Conservation (phyloP, 2,888 invertebrate genomes). For the Caenorhabditis japonica region DNA sequence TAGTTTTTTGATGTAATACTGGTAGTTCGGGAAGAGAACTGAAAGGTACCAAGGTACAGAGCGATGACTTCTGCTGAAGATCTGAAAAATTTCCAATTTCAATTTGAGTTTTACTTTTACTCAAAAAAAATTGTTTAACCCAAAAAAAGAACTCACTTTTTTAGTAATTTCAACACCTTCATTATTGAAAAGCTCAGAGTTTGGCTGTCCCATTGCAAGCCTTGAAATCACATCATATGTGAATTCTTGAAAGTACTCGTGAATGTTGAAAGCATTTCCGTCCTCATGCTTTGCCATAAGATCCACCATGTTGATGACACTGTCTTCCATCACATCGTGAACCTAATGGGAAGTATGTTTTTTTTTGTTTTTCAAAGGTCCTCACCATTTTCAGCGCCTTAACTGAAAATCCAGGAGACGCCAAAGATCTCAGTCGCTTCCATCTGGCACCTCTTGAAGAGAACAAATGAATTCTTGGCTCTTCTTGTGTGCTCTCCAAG, state of each 20-base stretch:
- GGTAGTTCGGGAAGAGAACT: slow-evolving; percentile 26
- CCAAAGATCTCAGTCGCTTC: slow-evolving; percentile 80
- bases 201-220: slow-evolving; percentile 62
- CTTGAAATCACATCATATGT: slow-evolving; percentile 63
- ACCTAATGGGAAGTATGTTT: slow-evolving; percentile 52
- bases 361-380: background rate
- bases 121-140: background rate
- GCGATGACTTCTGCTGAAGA: slow-evolving; percentile 30
- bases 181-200: slow-evolving; percentile 55
- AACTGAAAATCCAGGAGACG: slow-evolving; percentile 80
- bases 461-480: slow-evolving; percentile 77
- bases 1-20: slow-evolving; percentile 11
- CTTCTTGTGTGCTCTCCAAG: slow-evolving; percentile 54
- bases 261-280: slow-evolving; percentile 54
- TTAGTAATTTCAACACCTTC: slow-evolving; percentile 16
- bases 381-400: slow-evolving; percentile 59
- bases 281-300: slow-evolving; percentile 41
- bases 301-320: slow-evolving; percentile 43
- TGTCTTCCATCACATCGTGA: slow-evolving; percentile 52
- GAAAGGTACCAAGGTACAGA: slow-evolving; percentile 39
- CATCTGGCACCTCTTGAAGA: slow-evolving; percentile 79
- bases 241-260: slow-evolving; percentile 60
- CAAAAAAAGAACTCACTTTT: slow-evolving; percentile 10
- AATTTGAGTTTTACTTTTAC: background rate
- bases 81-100: slow-evolving; percentile 25